A percentile compares a stretch with the other conserved stretches of the same genome.
These are phyloP conservation scores for Tachuris rubrigastra DNA, from an alignment of 2,113 vertebrate genomes.

Conservation along the genomic window DNA sequence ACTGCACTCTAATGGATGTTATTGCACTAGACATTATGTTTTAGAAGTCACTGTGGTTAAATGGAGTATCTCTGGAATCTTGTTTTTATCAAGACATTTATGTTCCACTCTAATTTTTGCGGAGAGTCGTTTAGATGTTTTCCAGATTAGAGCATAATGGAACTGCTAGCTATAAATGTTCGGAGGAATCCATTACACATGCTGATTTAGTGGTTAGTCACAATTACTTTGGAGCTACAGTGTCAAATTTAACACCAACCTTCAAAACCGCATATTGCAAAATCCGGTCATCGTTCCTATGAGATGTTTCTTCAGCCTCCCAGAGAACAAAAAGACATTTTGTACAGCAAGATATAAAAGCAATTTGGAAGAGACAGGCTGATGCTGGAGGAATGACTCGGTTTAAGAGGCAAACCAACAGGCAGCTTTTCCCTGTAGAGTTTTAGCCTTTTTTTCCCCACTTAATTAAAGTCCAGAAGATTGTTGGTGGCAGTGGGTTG, in stretches of 20 bases:
- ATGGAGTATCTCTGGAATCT: slow-evolving; percentile 27
- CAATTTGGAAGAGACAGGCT: not conserved
- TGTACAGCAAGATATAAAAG: not conserved
- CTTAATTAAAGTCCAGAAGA: not conserved
- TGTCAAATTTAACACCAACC: slow-evolving; percentile 34
- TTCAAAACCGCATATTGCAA: not conserved
- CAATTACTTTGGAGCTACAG: slow-evolving; percentile 35
- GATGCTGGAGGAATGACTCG: not conserved
- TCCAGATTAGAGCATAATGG: slow-evolving; percentile 58
- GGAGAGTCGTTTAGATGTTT: slow-evolving; percentile 35
- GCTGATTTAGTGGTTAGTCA: slow-evolving; percentile 60
- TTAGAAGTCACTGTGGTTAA: slow-evolving; percentile 28
- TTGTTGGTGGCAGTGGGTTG: not conserved
- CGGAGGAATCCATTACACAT: slow-evolving; percentile 27
- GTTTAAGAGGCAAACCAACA: not conserved
- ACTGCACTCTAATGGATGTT: not conserved
- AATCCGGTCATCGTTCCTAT: not conserved
- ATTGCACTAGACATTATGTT: not conserved
- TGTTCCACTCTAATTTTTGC: slow-evolving; percentile 55
- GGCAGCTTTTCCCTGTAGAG: not conserved
- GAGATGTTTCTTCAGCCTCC: not conserved
- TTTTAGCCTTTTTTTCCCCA: not conserved
- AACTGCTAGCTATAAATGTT: slow-evolving; percentile 40
- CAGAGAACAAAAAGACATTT: not conserved
- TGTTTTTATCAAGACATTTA: slow-evolving; percentile 48